phyloP scores from a whole-genome alignment of 2,113 vertebrate species.

The Struthio camelus region DNA sequence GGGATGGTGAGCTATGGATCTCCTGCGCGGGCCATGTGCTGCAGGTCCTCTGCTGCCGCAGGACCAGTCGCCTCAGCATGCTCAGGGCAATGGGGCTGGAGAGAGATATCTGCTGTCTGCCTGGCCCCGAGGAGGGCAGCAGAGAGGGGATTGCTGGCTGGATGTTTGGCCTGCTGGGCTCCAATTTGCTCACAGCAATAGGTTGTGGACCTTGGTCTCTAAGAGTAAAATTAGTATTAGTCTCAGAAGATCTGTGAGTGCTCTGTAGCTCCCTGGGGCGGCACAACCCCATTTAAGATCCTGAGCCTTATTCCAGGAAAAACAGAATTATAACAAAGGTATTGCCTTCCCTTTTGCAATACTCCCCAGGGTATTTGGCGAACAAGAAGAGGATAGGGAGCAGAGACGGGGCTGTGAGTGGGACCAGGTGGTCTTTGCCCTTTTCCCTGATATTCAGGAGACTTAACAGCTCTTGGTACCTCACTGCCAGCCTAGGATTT shows the following conservation, averaged over 20 bases:
- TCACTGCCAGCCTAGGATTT: not conserved
- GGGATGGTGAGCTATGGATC: not conserved
- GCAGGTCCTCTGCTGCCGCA: not conserved
- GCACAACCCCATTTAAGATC: not conserved
- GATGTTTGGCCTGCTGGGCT: not conserved
- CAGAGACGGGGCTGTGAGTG: not conserved
- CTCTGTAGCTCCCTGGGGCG: not conserved
- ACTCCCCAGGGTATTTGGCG: not conserved
- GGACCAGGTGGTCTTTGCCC: not conserved
- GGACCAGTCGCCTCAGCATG: not conserved
- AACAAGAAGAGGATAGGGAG: not conserved
- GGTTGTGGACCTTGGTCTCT: not conserved
- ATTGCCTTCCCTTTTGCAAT: not conserved
- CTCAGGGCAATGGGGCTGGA: not conserved
- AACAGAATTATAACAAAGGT: not conserved
- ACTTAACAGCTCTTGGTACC: not conserved
- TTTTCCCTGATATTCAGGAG: not conserved
- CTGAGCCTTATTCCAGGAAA: not conserved
- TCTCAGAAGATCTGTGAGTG: not conserved
- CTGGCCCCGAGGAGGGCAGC: not conserved
- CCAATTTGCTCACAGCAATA: not conserved
- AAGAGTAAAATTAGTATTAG: not conserved
- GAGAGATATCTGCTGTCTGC: not conserved
- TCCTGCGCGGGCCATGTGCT: not conserved
- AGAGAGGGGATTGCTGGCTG: not conserved